These are phyloP conservation scores for Cardiocondyla obscurior DNA, from an alignment of 1,140 invertebrate genomes.

Conservation along the genomic window DNA sequence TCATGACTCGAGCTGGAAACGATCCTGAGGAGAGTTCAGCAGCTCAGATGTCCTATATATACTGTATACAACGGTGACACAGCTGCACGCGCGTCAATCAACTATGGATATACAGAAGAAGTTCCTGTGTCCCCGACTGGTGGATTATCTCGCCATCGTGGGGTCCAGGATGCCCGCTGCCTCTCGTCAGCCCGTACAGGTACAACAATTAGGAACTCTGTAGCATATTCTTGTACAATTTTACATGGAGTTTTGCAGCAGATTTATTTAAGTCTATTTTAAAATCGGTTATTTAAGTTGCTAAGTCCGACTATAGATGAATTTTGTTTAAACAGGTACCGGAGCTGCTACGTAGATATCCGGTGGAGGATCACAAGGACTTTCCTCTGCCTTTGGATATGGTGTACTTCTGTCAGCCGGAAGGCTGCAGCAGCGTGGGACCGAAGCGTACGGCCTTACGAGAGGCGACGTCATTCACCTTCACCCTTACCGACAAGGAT, in stretches of 20 bases:
- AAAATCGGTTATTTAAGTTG: too few relatives aligned
- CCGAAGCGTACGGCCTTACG: conserved; percentile 92
- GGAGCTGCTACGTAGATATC: conserved; percentile 97
- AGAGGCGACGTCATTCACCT: conserved; percentile 98
- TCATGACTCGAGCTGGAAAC: conserved; percentile 64
- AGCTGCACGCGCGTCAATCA: conserved; percentile 62
- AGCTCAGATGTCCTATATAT: conserved; percentile 51
- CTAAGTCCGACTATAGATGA: too few relatives aligned
- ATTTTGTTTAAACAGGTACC: conserved; percentile 86
- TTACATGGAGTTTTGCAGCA: background rate
- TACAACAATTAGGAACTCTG: conserved; percentile 72
- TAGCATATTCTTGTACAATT: background rate
- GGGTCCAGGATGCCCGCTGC: conserved; percentile 91
- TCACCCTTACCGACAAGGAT: conserved; percentile 99
- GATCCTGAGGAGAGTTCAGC: conserved; percentile 41
- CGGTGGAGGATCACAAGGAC: conserved; percentile 98
- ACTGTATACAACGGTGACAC: conserved; percentile 77
- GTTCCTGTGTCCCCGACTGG: conserved; percentile 91
- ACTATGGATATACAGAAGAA: conserved; percentile 89
- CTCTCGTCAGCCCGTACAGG: conserved; percentile 90
- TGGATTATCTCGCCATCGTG: conserved; percentile 98
- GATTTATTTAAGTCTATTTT: too few relatives aligned
- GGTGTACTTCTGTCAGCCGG: conserved; percentile 99
- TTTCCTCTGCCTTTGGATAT: conserved; percentile 98
- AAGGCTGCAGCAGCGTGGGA: conserved; percentile 97